Evolutionary conservation across 2,888 invertebrate genomes (phyloP), one percentile per base, ranked within the genome.

Genomic region (Mystacides longicornis): DNA sequence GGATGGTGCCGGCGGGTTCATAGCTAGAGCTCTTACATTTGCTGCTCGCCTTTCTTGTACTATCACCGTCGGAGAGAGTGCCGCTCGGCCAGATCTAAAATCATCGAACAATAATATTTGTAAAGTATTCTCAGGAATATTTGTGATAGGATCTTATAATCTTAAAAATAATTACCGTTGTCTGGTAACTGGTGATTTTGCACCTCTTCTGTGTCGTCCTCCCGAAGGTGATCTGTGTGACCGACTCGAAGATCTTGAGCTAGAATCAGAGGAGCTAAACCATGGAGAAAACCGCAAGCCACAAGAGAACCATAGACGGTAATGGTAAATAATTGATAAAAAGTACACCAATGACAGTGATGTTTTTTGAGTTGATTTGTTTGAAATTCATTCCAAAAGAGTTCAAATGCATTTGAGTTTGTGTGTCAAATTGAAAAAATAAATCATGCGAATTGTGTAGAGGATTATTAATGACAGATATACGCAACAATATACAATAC

Each of bases 1-100:
- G 19, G 57, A 55, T 18, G 81, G 82, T 23, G 81, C 81, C 11
- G 81, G 81, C 50, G 81, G 81, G 67, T 81, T 81, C 82, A 81
- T 81, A 52, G 80, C 65, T 62, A 81, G 76, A 2, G 80, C 78
- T 43, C 81, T 69, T 61, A 79, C 79, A 52, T 72, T 75, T 20
- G 77, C 75, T 9, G 75, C 73, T 61, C 75, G 79, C 57, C 81
- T 74, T 70, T 82, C 82, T 54, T 81, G 81, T 1, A 82, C 81
- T 62, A 82, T 82, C 67, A 81, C 81, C 61, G 81, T 81, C 59
- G 82, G 82, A 2, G 82, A 82, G 63, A 82, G 47, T 5, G 59
- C 59, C 16, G 54, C 43, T 1, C 55, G 54, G 16, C 45, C 49
- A 27, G 54, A 42, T 27, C 57, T 57, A 22, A 20, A 22, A 51